Evolutionary conservation across 1,140 invertebrate species (phyloP), one percentile per base, ranked within the genome.

Genomic region (Maniola jurtina): DNA sequence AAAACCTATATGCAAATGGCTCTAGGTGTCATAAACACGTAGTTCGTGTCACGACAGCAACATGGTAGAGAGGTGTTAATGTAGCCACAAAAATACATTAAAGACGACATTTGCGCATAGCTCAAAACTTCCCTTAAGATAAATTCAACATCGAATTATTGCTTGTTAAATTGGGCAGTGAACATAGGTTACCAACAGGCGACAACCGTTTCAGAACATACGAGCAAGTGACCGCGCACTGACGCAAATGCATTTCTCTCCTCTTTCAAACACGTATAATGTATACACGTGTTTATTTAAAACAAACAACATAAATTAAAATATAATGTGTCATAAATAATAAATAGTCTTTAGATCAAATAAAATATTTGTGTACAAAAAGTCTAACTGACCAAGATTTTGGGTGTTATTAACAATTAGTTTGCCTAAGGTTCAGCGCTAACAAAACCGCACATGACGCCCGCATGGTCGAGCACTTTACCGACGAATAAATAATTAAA

Each of bases 121-220:
- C 42, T 45, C 42, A 5, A 13, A 45, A 45, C 10, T 45, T 45
- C 10, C 38, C 10, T 38, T 9, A 38, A 11, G 7, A 38, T 9
- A 45, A 45, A 11, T 5, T 45, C 13, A 45, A 64, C 42, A 64
- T 54, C 25, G 47, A 61, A 75, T 75, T 80, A 80, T 80, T 77
- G 77, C 75, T 78, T 69, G 59, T 64, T 66, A 52, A 70, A 67
- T 50, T 77, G 75, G 76, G 72, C 75, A 79, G 76, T 77, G 73
- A 73, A 66, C 65, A 66, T 50, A 64, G 54, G 47, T 47, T 65
- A n/a, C 55, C 61, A n/a, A n/a, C n/a, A n/a, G n/a, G n/a, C n/a
- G 47, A 64, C 65, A 68, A 62, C 40, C 56, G 59, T 52, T 25
- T 42, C 40, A 34, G 35, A 25, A 57, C 16, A 33, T 42, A 56